phyloP scores from a whole-genome alignment of 2,888 invertebrate species.

The Congeria kusceri region DNA sequence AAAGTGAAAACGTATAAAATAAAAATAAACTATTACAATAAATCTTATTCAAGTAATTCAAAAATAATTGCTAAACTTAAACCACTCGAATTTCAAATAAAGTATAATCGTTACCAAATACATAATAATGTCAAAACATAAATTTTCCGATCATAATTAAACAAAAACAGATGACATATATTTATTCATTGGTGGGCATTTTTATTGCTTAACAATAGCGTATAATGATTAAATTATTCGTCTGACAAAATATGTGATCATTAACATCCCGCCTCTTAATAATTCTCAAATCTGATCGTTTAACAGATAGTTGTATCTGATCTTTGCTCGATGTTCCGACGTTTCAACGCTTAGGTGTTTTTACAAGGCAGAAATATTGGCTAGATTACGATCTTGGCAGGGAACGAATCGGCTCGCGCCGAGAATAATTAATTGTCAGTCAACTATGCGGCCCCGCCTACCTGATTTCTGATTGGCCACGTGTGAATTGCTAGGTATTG shows the following conservation, averaged over 20 bases:
- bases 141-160: slow-evolving; percentile 7
- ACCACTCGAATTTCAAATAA: background rate
- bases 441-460: slow-evolving; percentile 43
- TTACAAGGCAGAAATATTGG: slow-evolving; percentile 2
- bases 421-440: slow-evolving; percentile 11
- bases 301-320: slow-evolving; percentile 42
- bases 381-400: background rate
- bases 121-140: background rate
- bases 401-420: slow-evolving; percentile 36
- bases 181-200: slow-evolving; percentile 46
- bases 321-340: background rate
- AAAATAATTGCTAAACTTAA: background rate
- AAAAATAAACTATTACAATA: slow-evolving; percentile 2
- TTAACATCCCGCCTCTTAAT: slow-evolving; percentile 58
- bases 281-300: slow-evolving; percentile 41
- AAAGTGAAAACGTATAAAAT: background rate
- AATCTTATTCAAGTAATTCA: background rate
- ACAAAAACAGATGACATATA: slow-evolving; percentile 48
- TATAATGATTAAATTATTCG: slow-evolving; percentile 60
- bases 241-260: slow-evolving; percentile 57
- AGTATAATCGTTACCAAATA: slow-evolving; percentile 8
- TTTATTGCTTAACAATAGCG: slow-evolving; percentile 54
- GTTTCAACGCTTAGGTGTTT: background rate
- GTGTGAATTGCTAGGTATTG: slow-evolving; percentile 13
- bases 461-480: slow-evolving; percentile 31